Conservation (phyloP, 2,888 invertebrate species). For the Molorchus minor region DNA sequence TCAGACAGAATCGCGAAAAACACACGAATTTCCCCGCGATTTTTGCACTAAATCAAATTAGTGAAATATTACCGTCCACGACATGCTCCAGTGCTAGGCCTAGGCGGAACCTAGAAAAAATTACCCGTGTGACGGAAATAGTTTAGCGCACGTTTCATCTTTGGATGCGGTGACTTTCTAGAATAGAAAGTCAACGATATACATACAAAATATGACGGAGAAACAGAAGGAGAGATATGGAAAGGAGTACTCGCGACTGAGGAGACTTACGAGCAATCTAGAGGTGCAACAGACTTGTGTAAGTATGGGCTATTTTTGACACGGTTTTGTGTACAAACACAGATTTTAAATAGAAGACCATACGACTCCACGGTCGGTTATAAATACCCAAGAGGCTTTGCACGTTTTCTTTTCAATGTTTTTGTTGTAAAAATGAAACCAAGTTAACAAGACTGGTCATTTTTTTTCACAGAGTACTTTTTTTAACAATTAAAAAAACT, state of each 20-base stretch:
- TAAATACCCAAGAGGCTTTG: no score
- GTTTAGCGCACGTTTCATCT: not conserved
- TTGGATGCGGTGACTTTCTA: no score
- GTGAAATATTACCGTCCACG: conserved; percentile 19
- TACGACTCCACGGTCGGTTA: conserved; percentile 12
- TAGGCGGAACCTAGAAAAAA: no score
- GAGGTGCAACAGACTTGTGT: conserved; percentile 75
- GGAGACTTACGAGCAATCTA: conserved; percentile 74
- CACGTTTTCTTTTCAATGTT: no score
- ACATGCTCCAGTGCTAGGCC: not conserved
- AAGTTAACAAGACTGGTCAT: no score
- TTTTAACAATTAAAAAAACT: no score
- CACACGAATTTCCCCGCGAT: conserved; percentile 31
- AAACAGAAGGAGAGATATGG: conserved; percentile 64
- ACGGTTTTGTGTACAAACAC: conserved; percentile 24
- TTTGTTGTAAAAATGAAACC: no score
- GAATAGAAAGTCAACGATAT: no score
- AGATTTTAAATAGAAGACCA: conserved; percentile 6
- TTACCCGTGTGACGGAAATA: conserved; percentile 23
- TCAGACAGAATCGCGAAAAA: conserved; percentile 40
- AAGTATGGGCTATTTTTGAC: conserved; percentile 59
- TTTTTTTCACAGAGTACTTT: no score
- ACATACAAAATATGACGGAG: not conserved
- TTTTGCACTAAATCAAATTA: conserved; percentile 26
- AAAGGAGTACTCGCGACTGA: conserved; percentile 74